Evolutionary conservation across 2,888 invertebrate species (phyloP).

Genomic region (Tanypteryx hageni): DNA sequence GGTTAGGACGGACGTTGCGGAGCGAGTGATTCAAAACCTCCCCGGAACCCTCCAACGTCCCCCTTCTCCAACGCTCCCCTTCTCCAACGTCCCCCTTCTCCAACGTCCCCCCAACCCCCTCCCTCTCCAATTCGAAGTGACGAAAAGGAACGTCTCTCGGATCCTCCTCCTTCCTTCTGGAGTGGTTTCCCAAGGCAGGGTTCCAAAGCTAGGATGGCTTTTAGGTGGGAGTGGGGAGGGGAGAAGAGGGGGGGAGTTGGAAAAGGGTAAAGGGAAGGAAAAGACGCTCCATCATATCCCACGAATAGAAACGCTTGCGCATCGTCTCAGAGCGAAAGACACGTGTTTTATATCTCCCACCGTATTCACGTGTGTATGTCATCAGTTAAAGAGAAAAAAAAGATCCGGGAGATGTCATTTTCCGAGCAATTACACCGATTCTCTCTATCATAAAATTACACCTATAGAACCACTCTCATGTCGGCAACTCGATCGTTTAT

Average conservation of each 20-base stretch:
- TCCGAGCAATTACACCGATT: no score
- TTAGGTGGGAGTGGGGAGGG: background rate
- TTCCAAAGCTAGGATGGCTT: background rate
- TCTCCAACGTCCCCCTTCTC: background rate
- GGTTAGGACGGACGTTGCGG: background rate
- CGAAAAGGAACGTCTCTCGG: constrained; percentile 9
- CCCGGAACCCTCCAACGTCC: no score
- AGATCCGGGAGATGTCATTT: no score
- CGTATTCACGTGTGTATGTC: no score
- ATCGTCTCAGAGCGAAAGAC: background rate
- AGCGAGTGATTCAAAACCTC: background rate
- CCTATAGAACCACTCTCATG: no score
- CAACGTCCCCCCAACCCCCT: background rate
- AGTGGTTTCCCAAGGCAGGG: constrained; percentile 5
- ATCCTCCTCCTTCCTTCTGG: background rate
- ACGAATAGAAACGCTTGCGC: constrained; percentile 24
- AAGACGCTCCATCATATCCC: background rate
- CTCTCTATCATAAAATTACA: no score
- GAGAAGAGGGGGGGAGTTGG: background rate
- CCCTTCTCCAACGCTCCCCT: no score
- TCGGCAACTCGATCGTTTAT: no score
- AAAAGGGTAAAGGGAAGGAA: background rate
- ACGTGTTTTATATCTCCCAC: no score
- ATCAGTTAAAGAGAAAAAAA: no score
- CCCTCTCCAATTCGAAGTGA: background rate